phyloP scores from a whole-genome alignment of 2,888 invertebrate species.

The Zygaena filipendulae region DNA sequence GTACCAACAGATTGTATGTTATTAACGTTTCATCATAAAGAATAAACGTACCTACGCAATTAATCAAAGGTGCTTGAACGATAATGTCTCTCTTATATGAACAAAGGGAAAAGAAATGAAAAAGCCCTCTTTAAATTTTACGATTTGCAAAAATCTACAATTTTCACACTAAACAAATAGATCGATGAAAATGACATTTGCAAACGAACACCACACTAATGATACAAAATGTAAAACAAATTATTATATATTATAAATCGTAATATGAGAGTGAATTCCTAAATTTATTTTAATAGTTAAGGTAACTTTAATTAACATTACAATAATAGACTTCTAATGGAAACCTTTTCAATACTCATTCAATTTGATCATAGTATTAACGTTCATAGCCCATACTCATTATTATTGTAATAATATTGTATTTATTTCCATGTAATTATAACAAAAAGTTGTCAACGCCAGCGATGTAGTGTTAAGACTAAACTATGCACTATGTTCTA shows the following conservation, averaged over 20 bases:
- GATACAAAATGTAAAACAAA: slow-evolving; percentile 33
- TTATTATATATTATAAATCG: slow-evolving; percentile 37
- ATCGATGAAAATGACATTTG: slow-evolving; percentile 53
- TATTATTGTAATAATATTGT: no score
- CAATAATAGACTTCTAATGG: slow-evolving; percentile 52
- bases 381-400: no score
- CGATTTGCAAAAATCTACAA: slow-evolving; percentile 24
- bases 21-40: no score
- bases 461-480: no score
- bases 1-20: no score
- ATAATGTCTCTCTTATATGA: no score
- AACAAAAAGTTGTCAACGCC: no score
- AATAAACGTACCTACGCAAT: no score
- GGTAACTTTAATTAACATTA: slow-evolving; percentile 35
- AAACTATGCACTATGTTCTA: slow-evolving; percentile 56
- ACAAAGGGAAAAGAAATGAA: no score
- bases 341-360: slow-evolving; percentile 32
- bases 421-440: no score
- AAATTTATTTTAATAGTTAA: slow-evolving; percentile 45
- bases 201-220: slow-evolving; percentile 65
- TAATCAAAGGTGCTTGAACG: no score
- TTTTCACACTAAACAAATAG: slow-evolving; percentile 26
- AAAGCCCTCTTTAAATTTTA: no score
- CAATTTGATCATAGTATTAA: slow-evolving; percentile 29
- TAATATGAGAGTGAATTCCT: slow-evolving; percentile 42